Conservation (phyloP, 2,888 invertebrate species). For the Calliphora vomitoria region DNA sequence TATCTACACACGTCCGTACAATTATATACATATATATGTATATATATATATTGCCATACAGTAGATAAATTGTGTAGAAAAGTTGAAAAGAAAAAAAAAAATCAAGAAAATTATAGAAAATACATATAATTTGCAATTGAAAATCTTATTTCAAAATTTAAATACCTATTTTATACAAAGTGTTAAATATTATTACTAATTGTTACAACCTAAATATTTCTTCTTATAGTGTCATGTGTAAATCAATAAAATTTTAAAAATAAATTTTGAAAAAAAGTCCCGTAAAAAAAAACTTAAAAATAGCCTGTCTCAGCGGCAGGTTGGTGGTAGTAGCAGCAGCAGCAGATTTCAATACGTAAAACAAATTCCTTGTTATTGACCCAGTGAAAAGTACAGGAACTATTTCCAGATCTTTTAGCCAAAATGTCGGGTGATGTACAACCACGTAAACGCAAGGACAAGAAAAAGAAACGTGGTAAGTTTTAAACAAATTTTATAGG, state of each 20-base stretch:
- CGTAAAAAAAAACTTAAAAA: slow-evolving; percentile 69
- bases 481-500: slow-evolving; percentile 14
- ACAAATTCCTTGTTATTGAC: slow-evolving; percentile 10
- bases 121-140: background rate
- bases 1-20: slow-evolving; percentile 2
- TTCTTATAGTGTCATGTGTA: slow-evolving; percentile 47
- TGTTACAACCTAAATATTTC: slow-evolving; percentile 2
- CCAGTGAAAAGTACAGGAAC: background rate
- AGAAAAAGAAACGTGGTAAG: slow-evolving; percentile 90
- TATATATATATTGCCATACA: background rate
- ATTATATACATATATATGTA: background rate
- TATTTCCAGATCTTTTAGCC: slow-evolving; percentile 31
- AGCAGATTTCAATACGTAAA: slow-evolving; percentile 8
- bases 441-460: slow-evolving; percentile 94
- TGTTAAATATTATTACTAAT: slow-evolving; percentile 8
- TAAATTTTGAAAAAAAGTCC: slow-evolving; percentile 60
- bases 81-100: slow-evolving; percentile 13
- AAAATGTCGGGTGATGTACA: slow-evolving; percentile 95
- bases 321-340: slow-evolving; percentile 30
- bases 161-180: background rate
- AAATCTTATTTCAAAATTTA: slow-evolving; percentile 30
- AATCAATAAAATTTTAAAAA: slow-evolving; percentile 65
- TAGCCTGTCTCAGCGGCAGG: slow-evolving; percentile 57
- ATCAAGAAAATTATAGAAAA: slow-evolving; percentile 24
- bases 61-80: slow-evolving; percentile 14